A percentile compares a stretch with the other conserved stretches of the same genome.
phyloP scores from a whole-genome alignment of 2,888 invertebrate species.

The Mesorhabditis belari region DNA sequence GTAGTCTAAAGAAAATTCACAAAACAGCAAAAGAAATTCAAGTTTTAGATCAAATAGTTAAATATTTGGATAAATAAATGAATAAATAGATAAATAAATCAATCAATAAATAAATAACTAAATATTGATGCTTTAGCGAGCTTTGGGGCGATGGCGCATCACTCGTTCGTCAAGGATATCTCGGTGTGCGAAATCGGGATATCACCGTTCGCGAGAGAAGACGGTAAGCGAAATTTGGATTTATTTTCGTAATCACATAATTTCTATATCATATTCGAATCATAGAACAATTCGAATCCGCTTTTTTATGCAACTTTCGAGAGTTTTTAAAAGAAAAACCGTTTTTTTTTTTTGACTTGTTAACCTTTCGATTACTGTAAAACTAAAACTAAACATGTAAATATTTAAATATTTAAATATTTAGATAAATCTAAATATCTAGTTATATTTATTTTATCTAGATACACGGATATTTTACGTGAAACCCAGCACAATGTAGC shows the following conservation, averaged over 20 bases:
- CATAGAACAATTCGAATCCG: too few species aligned
- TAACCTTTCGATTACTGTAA: too few species aligned
- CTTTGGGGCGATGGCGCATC: slow-evolving; percentile 49
- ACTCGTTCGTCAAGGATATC: slow-evolving; percentile 39
- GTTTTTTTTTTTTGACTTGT: too few species aligned
- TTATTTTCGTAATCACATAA: too few species aligned
- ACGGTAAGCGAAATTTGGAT: slow-evolving; percentile 10
- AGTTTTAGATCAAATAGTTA: too few species aligned
- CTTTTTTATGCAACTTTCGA: too few species aligned
- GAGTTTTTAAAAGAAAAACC: too few species aligned
- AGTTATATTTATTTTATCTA: slow-evolving; percentile 3
- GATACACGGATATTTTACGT: slow-evolving; percentile 36
- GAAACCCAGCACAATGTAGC: slow-evolving; percentile 23
- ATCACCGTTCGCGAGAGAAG: slow-evolving; percentile 51
- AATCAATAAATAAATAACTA: background rate
- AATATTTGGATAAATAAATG: too few species aligned
- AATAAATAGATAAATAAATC: too few species aligned
- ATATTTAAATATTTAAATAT: background rate
- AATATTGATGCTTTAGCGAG: slow-evolving; percentile 8
- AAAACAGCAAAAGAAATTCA: too few species aligned
- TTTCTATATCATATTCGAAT: too few species aligned
- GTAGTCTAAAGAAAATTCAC: too few species aligned
- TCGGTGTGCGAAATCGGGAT: slow-evolving; percentile 47
- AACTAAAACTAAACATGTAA: background rate
- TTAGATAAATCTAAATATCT: background rate